phyloP scores from a whole-genome alignment of 2,797 vertebrate genomes.

The Melanotaenia nigrans region DNA sequence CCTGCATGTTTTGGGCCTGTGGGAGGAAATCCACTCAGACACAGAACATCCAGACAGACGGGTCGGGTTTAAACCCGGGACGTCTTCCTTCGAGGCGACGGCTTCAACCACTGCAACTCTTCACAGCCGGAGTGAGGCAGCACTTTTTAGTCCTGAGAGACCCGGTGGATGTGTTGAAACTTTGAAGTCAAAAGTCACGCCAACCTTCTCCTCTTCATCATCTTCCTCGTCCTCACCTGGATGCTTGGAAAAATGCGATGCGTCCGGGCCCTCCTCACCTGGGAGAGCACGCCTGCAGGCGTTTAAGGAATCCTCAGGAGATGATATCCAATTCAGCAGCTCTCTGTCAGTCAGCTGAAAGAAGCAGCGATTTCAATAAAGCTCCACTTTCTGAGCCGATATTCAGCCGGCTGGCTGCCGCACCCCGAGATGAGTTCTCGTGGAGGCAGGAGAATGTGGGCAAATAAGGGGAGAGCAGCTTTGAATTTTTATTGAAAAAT shows the following conservation, averaged over 20 bases:
- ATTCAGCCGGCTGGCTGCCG: slow-evolving; percentile 41
- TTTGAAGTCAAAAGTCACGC: slow-evolving; percentile 42
- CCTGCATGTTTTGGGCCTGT: slow-evolving; percentile 13
- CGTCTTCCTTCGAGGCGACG: not conserved
- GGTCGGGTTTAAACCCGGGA: slow-evolving; percentile 1
- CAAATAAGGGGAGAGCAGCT: slow-evolving; percentile 32
- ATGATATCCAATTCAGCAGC: slow-evolving; percentile 62
- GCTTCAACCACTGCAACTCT: not conserved
- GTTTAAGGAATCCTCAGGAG: slow-evolving; percentile 63
- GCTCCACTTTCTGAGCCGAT: slow-evolving; percentile 45
- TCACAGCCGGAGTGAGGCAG: slow-evolving; percentile 8
- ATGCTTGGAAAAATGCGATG: slow-evolving; percentile 8
- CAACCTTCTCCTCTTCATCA: not conserved
- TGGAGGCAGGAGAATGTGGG: slow-evolving; percentile 40
- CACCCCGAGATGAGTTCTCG: slow-evolving; percentile 49
- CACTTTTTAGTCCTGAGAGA: slow-evolving; percentile 24
- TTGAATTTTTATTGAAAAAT: slow-evolving; percentile 47
- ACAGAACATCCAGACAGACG: not conserved
- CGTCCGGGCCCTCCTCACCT: slow-evolving; percentile 39
- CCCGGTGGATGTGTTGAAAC: slow-evolving; percentile 10
- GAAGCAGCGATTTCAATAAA: slow-evolving; percentile 56
- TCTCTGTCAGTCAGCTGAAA: slow-evolving; percentile 32
- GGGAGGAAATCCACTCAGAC: slow-evolving; percentile 1
- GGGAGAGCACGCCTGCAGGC: slow-evolving; percentile 55
- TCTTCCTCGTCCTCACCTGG: not conserved